phyloP scores from a whole-genome alignment of 2,113 vertebrate genomes.

The Ptilonorhynchus violaceus region DNA sequence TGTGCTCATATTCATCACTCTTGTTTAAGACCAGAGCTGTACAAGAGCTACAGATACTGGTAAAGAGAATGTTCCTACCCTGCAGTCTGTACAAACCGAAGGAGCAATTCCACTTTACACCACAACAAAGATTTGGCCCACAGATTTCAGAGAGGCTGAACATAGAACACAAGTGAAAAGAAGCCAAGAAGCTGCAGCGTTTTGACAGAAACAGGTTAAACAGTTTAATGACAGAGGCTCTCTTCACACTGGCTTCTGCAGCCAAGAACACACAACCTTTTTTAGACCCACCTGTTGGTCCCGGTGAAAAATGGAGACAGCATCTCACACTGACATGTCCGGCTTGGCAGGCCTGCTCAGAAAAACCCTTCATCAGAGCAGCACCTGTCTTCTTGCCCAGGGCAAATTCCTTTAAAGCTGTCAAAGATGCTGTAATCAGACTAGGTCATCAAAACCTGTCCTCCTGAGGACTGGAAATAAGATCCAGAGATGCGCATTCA shows the following conservation, averaged over 20 bases:
- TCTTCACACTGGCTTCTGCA: neutral
- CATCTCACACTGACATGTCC: constrained; percentile 71
- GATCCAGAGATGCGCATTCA: constrained; percentile 65
- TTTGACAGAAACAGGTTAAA: constrained; percentile 4
- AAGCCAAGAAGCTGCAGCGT: neutral
- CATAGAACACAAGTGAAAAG: neutral
- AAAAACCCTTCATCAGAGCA: constrained; percentile 75
- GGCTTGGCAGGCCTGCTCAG: constrained; percentile 75
- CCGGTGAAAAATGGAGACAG: constrained; percentile 77
- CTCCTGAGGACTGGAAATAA: constrained; percentile 67
- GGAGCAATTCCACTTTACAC: neutral
- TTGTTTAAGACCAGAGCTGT: neutral
- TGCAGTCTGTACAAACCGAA: neutral
- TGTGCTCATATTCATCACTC: neutral
- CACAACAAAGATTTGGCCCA: neutral
- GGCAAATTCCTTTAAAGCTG: constrained; percentile 80
- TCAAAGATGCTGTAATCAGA: constrained; percentile 78
- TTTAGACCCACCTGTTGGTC: constrained; percentile 81
- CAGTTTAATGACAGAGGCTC: neutral
- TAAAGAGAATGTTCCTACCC: neutral
- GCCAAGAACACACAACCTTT: neutral
- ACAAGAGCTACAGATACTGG: neutral
- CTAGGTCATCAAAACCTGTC: constrained; percentile 54
- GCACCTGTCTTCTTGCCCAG: constrained; percentile 73
- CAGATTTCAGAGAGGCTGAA: neutral